Base-by-base conservation (phyloP, 2,888 invertebrate species). In the Orthonevra nobilis region DNA sequence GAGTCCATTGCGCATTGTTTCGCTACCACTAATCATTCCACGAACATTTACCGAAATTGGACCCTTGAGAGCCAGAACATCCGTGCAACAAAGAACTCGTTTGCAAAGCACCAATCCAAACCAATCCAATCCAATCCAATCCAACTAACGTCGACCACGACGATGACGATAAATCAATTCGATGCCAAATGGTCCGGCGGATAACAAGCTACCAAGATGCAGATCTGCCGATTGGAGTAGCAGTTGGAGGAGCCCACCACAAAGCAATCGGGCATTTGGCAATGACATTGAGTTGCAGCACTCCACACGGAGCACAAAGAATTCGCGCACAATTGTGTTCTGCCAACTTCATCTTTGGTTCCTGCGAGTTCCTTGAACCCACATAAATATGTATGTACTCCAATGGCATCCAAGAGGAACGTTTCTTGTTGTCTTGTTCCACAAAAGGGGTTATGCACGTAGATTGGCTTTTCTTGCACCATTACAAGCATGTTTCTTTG, bases 251-350 rank as follows among this genome's bases (percentile, higher is more conserved):
- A n/a, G n/a, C 30, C 23, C 30, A 32, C 44, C 46, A 46, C 38
- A 44, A 50, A 10, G 36, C 63, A 64, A 61, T 73, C 61, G 66
- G n/a, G n/a, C 66, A 73, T 68, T n/a, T 79, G 79, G 73, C 79
- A 79, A 61, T 79, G 79, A 79, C 79, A 73, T 79, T 79, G 79
- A 79, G 66, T 54, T 15, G 61, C 56, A 28, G 5, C 23, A 48
- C 72, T 66, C 42, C 79, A 79, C 79, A 79, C 46, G 19, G 61
- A 42, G 73, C 54, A 79, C 73, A 79, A 79, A 79, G 79, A 79
- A 79, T 73, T 79, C 42, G 60, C 61, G 64, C 66, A 66, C 54
- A 50, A 61, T 68, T 61, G 56, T 64, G 79, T 68, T 77, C 77
- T 77, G 44, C 50, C 26, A 70, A 44, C 75, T 44, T 64, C 50